Evolutionary conservation across 2,797 vertebrate genomes (phyloP), one percentile per base, ranked within the genome.

Genomic region (Buphagus erythrorhynchus): DNA sequence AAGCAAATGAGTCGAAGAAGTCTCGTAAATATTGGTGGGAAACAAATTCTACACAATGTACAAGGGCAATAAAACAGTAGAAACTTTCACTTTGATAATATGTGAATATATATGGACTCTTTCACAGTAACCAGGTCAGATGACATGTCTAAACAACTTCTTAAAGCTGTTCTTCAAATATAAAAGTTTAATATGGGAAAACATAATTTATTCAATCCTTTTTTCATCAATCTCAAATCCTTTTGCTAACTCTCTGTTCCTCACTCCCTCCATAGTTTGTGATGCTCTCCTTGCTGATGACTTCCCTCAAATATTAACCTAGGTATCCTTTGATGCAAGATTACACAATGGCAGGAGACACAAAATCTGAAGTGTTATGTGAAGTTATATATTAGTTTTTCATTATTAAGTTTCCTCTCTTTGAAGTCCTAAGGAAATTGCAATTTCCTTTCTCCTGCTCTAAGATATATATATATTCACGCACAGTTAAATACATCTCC

Each of bases 361-460:
- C 29, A 89, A 83, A 93, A 93, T 48, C 82, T 78, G 43, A 75
- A 94, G 33, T 51, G 22, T 61, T 93, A 51, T 18, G 2, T 68
- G 29, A 81, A 84, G 51, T 72, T 83, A 36, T 58, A 38, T 92
- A 66, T 88, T 92, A 68, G 61, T 9, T 90, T 96, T 95, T 80
- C 81, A 65, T 92, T 83, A 90, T 75, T 55, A 86, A 83, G 40
- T 86, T 95, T 92, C 85, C 92, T 91, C 33, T 43, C 73, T 95
- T 96, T 96, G 87, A 96, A 95, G 82, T 95, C 83, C 55, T 83
- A 91, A 93, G 89, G 84, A 96, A 95, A 80, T 48, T 66, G 86
- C 89, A 45, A 59, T 94, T 96, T 96, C 94, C 92, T 94, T 94
- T 92, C 91, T 90, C 36, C 66, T 91, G 65, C 26, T 77, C 29